A percentile compares a stretch with the other conserved stretches of the same genome.
phyloP scores from a whole-genome alignment of 2,113 vertebrate genomes.

The Casuarius casuarius region DNA sequence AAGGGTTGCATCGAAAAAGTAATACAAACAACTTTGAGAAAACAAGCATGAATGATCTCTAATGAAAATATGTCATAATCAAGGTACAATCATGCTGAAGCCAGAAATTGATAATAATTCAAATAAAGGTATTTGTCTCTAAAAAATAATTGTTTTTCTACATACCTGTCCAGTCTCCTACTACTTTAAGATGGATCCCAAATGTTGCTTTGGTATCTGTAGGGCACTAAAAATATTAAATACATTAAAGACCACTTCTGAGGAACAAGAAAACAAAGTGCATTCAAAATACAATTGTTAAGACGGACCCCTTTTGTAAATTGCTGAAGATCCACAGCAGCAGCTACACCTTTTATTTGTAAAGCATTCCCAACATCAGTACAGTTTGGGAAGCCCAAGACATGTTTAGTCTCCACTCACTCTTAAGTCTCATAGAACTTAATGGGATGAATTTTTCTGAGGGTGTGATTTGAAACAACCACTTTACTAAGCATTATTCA shows the following conservation, averaged over 20 bases:
- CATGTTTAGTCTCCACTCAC: neutral
- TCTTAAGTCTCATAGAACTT: neutral
- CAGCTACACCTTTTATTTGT: neutral
- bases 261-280: slow-evolving; percentile 28
- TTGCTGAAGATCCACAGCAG: neutral
- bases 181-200: slow-evolving; percentile 92
- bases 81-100: neutral
- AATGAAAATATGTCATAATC: neutral
- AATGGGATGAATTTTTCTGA: neutral
- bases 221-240: slow-evolving; percentile 88
- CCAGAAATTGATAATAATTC: neutral
- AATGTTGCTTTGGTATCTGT: slow-evolving; percentile 91
- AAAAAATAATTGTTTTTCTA: slow-evolving; percentile 57
- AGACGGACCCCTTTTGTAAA: neutral
- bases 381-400: neutral
- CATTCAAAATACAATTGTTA: slow-evolving; percentile 31
- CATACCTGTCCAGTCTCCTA: slow-evolving; percentile 99
- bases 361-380: neutral
- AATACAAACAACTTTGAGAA: neutral
- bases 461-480: neutral
- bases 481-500: neutral
- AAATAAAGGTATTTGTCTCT: slow-evolving; percentile 8
- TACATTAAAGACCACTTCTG: slow-evolving; percentile 55
- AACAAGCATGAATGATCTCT: neutral
- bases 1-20: neutral